Evolutionary conservation across 2,113 vertebrate genomes (phyloP), one percentile per base, ranked within the genome.

Genomic region (Ceuthmochares aereus): DNA sequence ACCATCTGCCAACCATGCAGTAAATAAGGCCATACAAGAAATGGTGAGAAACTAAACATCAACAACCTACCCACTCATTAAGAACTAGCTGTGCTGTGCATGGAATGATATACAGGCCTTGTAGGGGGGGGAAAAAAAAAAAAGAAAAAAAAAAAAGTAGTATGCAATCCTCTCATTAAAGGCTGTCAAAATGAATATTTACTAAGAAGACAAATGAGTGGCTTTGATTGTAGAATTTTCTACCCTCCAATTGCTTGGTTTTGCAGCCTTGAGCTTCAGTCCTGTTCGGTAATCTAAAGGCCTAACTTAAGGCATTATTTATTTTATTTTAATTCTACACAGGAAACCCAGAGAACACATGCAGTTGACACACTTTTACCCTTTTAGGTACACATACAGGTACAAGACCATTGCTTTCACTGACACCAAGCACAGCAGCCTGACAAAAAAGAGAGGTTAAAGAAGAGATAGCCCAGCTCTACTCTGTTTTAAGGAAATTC

Each of bases 41-140:
- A 92, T 47, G 75, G 88, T 90, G 90, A 96, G 93, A 96, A 97
- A 86, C 59, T 94, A 97, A 96, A 97, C 83, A 97, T 88, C 93
- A 96, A 90, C 93, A 91, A 80, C 79, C 85, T 95, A 90, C 93
- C 95, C 90, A 90, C 93, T 92, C 96, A 95, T 96, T 92, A 96
- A 81, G 83, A 68, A 95, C 74, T 90, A 95, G 67, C 95, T 82
- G 77, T 80, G 85, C 91, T 90, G 90, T 55, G 85, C 11, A 5
- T 70, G 67, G 91, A 95, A 93, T 2, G 26, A 92, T 27, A 72
- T 25, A 10, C 42, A 86, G 90, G 51, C 45, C 67, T 91, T 68
- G 51, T 12, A 42, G 37, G n/a, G n/a, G n/a, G n/a, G n/a, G n/a
- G n/a, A n/a, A n/a, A n/a, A n/a, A n/a, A n/a, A n/a, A n/a, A n/a